phyloP scores from a whole-genome alignment of 2,113 vertebrate genomes.

The Hystrix brachyura region DNA sequence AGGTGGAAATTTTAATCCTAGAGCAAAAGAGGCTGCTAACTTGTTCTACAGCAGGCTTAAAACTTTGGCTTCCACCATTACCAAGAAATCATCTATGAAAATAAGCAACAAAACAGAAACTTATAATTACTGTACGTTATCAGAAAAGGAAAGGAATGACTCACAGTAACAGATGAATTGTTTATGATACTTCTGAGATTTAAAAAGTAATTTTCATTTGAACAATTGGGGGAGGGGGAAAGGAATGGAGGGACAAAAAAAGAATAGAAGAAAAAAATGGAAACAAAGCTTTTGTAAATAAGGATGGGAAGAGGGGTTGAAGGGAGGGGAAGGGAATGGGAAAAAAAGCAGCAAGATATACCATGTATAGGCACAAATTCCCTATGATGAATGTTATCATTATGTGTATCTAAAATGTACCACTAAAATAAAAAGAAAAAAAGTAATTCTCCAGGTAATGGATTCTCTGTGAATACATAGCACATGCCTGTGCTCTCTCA shows the following conservation, averaged over 20 bases:
- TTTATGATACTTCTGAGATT: constrained; percentile 3
- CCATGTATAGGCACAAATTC: no score
- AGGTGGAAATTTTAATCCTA: not conserved
- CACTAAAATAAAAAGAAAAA: not conserved
- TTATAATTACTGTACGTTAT: constrained; percentile 10
- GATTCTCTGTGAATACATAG: not conserved
- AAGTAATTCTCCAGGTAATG: not conserved
- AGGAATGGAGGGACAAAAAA: not conserved
- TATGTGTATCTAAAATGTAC: no score
- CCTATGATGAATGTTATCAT: no score
- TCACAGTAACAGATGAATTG: not conserved
- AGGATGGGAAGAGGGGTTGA: no score
- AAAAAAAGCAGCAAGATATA: no score
- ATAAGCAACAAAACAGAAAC: not conserved
- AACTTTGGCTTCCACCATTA: not conserved
- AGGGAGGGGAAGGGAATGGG: no score
- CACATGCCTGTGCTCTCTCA: not conserved
- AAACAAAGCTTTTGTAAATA: not conserved
- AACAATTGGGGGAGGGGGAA: no score
- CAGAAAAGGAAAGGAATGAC: constrained; percentile 24
- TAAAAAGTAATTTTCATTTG: not conserved
- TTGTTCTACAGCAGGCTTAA: not conserved
- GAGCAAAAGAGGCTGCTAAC: not conserved
- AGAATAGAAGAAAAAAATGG: no score
- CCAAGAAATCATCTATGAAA: not conserved